A percentile compares a stretch with the other conserved stretches of the same genome.
These are phyloP conservation scores for Paradisaea rubra DNA, from an alignment of 2,113 vertebrate genomes.

Conservation along the genomic window DNA sequence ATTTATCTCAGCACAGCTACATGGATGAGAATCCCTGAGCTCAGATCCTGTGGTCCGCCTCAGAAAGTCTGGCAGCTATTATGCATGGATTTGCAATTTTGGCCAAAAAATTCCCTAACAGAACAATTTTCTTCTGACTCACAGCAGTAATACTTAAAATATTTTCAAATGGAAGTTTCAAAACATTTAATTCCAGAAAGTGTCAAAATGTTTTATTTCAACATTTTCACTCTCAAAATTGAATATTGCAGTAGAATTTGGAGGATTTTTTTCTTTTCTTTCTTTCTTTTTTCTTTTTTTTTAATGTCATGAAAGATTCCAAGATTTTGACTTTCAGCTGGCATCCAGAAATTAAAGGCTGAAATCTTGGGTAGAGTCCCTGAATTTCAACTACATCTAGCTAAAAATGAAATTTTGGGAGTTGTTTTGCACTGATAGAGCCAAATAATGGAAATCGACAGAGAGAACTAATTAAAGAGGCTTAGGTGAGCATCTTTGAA, in stretches of 20 bases:
- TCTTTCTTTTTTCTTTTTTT: background rate
- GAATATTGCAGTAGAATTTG: background rate
- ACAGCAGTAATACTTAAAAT: slow-evolving; percentile 8
- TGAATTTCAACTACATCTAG: background rate
- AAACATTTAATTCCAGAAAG: slow-evolving; percentile 16
- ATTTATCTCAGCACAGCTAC: background rate
- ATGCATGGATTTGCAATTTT: background rate
- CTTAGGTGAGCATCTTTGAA: background rate
- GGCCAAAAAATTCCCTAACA: background rate
- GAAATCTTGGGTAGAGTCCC: background rate
- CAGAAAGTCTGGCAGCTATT: background rate
- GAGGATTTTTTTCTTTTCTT: background rate
- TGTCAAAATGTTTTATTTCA: slow-evolving; percentile 44
- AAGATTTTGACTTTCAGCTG: background rate
- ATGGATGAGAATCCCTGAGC: background rate
- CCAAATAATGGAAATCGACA: background rate
- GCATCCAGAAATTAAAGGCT: background rate
- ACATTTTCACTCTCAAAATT: background rate
- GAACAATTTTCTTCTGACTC: slow-evolving; percentile 29
- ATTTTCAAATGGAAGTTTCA: slow-evolving; percentile 19
- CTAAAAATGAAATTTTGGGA: background rate
- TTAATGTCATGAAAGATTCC: background rate
- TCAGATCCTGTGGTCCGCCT: background rate
- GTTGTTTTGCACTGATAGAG: background rate
- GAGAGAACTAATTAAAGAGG: background rate